Conservation (phyloP, 2,888 invertebrate species). For the Morpho helenor region DNA sequence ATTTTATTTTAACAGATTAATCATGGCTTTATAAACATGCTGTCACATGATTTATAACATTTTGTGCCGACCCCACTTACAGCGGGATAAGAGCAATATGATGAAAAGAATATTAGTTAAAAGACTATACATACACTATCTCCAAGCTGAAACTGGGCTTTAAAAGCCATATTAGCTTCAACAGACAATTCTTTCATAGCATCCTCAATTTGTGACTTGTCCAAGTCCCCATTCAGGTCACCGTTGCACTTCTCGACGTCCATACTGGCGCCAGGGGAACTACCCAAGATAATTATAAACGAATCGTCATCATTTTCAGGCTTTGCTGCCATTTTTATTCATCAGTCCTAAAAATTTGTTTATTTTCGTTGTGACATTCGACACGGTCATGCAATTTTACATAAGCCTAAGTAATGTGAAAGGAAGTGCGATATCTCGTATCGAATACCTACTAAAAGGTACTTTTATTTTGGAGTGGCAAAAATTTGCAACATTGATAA, state of each 20-base stretch:
- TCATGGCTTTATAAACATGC: too few species aligned
- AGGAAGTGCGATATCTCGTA: constrained; percentile 3
- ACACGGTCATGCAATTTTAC: too few species aligned
- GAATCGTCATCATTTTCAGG: constrained; percentile 64
- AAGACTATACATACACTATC: constrained; percentile 54
- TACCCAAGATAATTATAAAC: constrained; percentile 62
- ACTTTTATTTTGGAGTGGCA: not conserved
- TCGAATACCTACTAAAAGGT: not conserved
- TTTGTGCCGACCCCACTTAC: too few species aligned
- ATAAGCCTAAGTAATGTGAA: not conserved
- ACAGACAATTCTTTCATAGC: constrained; percentile 58
- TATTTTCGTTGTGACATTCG: too few species aligned
- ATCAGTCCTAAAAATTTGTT: constrained; percentile 19
- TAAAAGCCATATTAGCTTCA: constrained; percentile 61
- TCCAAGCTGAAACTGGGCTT: constrained; percentile 61
- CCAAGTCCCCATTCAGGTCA: constrained; percentile 37
- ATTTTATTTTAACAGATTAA: too few species aligned
- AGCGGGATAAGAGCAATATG: too few species aligned
- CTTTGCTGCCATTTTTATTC: constrained; percentile 45
- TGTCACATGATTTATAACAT: too few species aligned
- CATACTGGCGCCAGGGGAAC: constrained; percentile 62
- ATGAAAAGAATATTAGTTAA: not conserved
- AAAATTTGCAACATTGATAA: not conserved
- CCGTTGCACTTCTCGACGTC: constrained; percentile 52
- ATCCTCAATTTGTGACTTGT: constrained; percentile 55